phyloP scores from a whole-genome alignment of 2,888 invertebrate species.

The Autographa pulchrina region DNA sequence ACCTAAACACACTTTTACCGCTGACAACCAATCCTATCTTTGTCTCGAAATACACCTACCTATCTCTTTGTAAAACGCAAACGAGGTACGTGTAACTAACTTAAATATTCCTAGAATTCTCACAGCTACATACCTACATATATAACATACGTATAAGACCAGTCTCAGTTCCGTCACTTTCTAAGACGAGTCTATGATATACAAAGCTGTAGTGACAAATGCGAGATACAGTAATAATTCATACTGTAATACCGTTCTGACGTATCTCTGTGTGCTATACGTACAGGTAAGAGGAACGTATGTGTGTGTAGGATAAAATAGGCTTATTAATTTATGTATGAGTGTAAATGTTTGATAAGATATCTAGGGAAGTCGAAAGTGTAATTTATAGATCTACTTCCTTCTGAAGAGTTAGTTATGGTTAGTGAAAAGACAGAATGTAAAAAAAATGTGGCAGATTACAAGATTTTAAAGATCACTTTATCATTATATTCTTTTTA shows the following conservation, averaged over 20 bases:
- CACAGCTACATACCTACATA: background rate
- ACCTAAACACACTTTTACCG: too few relatives aligned
- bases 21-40: too few relatives aligned
- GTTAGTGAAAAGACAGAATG: too few relatives aligned
- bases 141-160: background rate
- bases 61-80: background rate
- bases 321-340: conserved; percentile 7
- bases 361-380: background rate
- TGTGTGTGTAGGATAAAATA: conserved; percentile 21
- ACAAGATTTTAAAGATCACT: too few relatives aligned
- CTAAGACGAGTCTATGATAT: conserved; percentile 5
- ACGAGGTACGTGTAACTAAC: background rate
- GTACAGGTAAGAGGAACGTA: conserved; percentile 11
- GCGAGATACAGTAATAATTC: conserved; percentile 43
- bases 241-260: conserved; percentile 43
- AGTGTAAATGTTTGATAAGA: conserved; percentile 20
- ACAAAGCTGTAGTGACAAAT: conserved; percentile 31
- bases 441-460: too few relatives aligned
- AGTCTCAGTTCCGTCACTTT: background rate
- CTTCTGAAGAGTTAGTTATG: background rate
- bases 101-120: background rate
- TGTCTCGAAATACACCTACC: too few relatives aligned
- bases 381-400: background rate
- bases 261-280: conserved; percentile 10
- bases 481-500: too few relatives aligned